phyloP scores from a whole-genome alignment of 2,113 vertebrate species.

The Melanostigma gelatinosum region DNA sequence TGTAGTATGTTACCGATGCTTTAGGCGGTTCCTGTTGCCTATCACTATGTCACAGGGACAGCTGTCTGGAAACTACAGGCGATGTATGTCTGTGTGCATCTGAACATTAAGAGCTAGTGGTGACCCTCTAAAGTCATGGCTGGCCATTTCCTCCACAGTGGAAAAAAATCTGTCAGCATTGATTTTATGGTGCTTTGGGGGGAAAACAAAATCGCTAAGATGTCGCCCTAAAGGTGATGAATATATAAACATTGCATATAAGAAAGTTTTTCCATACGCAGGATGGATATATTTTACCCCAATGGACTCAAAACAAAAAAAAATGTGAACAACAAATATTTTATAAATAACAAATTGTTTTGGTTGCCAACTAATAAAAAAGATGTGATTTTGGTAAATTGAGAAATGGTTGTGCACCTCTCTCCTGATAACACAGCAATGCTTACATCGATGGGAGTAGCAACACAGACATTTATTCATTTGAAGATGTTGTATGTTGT shows the following conservation, averaged over 20 bases:
- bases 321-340: neutral
- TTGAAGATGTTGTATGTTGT: slow-evolving; percentile 24
- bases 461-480: slow-evolving; percentile 10
- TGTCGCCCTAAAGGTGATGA: slow-evolving; percentile 5
- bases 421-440: neutral
- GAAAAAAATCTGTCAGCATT: neutral
- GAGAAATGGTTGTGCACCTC: slow-evolving; percentile 2
- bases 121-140: slow-evolving; percentile 3
- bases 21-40: neutral
- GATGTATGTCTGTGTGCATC: neutral
- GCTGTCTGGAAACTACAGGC: slow-evolving; percentile 8
- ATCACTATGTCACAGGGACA: slow-evolving; percentile 13
- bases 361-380: slow-evolving; percentile 18
- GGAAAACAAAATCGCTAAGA: neutral
- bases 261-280: neutral
- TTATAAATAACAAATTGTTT: neutral
- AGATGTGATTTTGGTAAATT: slow-evolving; percentile 4
- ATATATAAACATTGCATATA: slow-evolving; percentile 16
- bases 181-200: slow-evolving; percentile 12
- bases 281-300: slow-evolving; percentile 1
- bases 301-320: neutral
- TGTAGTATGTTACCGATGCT: neutral
- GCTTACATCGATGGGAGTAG: neutral
- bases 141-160: slow-evolving; percentile 8
- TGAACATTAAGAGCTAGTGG: slow-evolving; percentile 15